phyloP scores from a whole-genome alignment of 2,797 vertebrate species.

The Choloepus didactylus region DNA sequence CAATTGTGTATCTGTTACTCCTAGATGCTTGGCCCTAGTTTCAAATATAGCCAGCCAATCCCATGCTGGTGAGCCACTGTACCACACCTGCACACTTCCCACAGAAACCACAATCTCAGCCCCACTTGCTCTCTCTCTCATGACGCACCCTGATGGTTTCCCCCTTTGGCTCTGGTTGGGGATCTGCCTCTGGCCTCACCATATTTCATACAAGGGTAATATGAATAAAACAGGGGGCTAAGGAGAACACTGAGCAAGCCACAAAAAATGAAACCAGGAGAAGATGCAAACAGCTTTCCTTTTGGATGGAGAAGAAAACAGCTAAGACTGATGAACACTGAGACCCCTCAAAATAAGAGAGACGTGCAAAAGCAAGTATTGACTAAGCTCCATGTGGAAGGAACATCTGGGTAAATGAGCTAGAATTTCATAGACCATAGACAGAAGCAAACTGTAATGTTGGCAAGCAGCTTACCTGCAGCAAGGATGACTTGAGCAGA shows the following conservation, averaged over 20 bases:
- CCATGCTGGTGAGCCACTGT: no score
- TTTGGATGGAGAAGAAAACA: background rate
- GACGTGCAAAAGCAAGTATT: background rate
- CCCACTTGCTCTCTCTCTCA: no score
- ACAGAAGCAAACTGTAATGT: background rate
- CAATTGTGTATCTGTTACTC: no score
- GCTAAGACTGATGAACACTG: background rate
- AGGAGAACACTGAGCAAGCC: background rate
- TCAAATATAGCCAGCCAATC: no score
- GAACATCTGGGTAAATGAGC: background rate
- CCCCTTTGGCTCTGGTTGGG: no score
- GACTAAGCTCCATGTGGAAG: background rate
- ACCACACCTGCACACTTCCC: no score
- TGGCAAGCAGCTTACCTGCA: background rate
- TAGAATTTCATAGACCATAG: background rate
- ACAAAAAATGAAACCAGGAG: background rate
- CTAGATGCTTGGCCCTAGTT: no score
- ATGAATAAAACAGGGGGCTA: background rate
- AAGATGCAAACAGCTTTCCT: background rate
- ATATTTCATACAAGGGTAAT: no score
- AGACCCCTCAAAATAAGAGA: background rate
- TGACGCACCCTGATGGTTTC: no score
- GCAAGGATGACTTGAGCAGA: background rate
- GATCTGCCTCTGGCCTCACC: no score
- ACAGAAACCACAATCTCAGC: no score